Conservation (phyloP, 2,113 vertebrate species). For the Ascaphus truei region DNA sequence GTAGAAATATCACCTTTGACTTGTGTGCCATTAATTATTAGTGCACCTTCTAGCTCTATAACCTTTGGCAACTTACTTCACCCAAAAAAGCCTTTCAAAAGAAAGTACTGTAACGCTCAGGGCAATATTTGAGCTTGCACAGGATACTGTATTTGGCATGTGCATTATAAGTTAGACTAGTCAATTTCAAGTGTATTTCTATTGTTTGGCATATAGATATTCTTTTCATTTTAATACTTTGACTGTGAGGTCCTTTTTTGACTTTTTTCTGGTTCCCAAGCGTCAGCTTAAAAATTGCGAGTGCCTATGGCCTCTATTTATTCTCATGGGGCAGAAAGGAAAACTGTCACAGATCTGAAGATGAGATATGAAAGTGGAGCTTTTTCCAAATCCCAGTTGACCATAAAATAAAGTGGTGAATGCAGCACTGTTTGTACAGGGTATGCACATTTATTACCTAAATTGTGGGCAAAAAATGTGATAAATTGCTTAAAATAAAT, state of each 20-base stretch:
- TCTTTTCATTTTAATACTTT: conserved; percentile 8
- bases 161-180: conserved; percentile 15
- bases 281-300: no score
- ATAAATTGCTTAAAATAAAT: no score
- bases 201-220: conserved; percentile 4
- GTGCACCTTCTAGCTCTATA: background rate
- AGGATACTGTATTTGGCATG: background rate
- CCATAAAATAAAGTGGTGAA: no score
- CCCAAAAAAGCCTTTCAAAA: conserved; percentile 5
- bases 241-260: background rate
- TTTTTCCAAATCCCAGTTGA: no score
- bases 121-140: background rate
- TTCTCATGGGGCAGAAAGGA: no score
- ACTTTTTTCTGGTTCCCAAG: no score
- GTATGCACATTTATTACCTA: no score
- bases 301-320: no score
- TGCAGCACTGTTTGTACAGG: no score
- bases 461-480: no score
- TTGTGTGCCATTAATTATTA: conserved; percentile 8
- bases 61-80: conserved; percentile 13
- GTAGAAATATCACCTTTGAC: background rate
- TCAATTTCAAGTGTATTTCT: background rate
- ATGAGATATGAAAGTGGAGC: no score
- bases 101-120: background rate
- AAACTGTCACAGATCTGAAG: no score